Conservation (phyloP, 2,888 invertebrate species). For the Perdita meconis region DNA sequence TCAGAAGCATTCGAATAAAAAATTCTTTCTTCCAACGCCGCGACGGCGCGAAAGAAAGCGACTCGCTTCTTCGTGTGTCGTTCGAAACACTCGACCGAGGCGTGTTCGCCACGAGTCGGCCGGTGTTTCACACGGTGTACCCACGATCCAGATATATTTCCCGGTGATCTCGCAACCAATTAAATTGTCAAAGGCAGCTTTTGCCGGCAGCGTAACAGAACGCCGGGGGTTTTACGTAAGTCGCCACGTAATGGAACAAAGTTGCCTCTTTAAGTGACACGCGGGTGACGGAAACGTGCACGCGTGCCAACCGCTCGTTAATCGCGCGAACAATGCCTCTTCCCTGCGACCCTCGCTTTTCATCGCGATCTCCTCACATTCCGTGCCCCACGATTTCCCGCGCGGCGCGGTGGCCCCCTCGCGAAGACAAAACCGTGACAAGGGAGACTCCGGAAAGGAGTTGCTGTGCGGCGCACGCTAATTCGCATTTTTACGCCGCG, state of each 20-base stretch:
- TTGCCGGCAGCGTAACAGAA: conserved; percentile 40
- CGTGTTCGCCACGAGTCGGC: neutral
- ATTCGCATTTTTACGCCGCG: conserved; percentile 39
- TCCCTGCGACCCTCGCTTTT: conserved; percentile 19
- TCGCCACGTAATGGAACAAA: conserved; percentile 19
- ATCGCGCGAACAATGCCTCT: conserved; percentile 34
- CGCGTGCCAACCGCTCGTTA: conserved; percentile 41
- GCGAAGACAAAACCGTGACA: neutral
- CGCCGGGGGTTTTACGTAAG: conserved; percentile 41
- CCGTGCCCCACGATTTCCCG: conserved; percentile 38
- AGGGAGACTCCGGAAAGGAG: neutral
- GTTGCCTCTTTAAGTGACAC: conserved; percentile 28
- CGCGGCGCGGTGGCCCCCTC: too few species aligned
- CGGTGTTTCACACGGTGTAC: conserved; percentile 27
- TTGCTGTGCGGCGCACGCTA: neutral
- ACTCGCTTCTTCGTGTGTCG: neutral
- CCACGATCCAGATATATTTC: conserved; percentile 8
- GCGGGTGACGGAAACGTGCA: conserved; percentile 27
- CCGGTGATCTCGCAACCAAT: conserved; percentile 37
- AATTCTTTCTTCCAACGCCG: neutral
- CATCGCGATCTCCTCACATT: conserved; percentile 28
- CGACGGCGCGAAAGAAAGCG: too few species aligned
- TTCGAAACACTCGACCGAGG: neutral
- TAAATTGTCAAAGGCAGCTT: conserved; percentile 52
- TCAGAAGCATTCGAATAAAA: too few species aligned